Base-by-base conservation (phyloP, 2,797 vertebrate genomes). In the Steatocranus sp. region DNA sequence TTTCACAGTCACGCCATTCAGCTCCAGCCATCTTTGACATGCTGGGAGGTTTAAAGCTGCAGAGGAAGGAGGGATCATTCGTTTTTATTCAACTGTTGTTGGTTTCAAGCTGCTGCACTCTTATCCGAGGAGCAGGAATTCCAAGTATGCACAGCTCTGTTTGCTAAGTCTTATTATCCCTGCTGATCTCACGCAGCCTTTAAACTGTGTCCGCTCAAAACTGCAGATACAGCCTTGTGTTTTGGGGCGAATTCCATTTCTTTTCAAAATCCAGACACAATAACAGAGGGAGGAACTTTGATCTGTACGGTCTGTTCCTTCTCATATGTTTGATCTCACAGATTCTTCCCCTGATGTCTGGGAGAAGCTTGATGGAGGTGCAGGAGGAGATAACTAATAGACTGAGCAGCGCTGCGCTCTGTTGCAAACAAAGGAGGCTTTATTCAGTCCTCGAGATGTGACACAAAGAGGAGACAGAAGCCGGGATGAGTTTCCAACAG, bases 401-500 rank as follows among this genome's bases (percentile, higher is more conserved):
- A 81, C 68, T 8, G 81, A 89, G 83, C 81, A 81, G 23, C 1
- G 75, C 25, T 15, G 10, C 0, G 53, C 74, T 83, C 49, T 78
- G 43, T 81, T 76, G 50, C 76, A 18, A 41, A 91, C 87, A 93
- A 90, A 91, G 79, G 32, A 32, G 18, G 75, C 86, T 84, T 90
- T 84, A 58, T 90, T 83, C 63, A 53, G 58, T 46, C 53, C 36
- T 23, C 50, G 70, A 85, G 79, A 88, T 0, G 51, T 76, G 77
- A 83, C 73, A 36, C 1, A 76, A 81, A 53, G 36, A 76, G 76
- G 48, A 73, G 61, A 20, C 80, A 76, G 51, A 36, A 23, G 61
- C 78, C 25, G 61, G n/a, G 48, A 53, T 8, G 76, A 53, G 38
- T 25, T 58, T 32, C 11, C 66, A 18, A 90, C 86, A 89, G 80